Evolutionary conservation across 2,888 invertebrate species (phyloP).

Genomic region (Macrosiphum euphorbiae): DNA sequence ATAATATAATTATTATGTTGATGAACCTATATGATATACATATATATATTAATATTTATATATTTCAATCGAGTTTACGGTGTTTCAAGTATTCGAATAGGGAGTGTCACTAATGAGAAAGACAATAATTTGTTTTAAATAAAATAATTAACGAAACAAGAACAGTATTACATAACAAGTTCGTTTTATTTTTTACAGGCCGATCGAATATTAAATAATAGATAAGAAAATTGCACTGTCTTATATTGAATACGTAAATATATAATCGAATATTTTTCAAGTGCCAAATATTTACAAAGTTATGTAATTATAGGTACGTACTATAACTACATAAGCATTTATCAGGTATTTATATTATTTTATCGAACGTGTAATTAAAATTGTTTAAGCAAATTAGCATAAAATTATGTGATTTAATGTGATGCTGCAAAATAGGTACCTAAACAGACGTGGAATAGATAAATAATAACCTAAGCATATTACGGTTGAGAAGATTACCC

Average conservation of each 20-base stretch:
- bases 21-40: neutral
- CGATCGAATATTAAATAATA: slow-evolving; percentile 1
- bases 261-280: neutral
- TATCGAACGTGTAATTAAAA: neutral
- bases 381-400: neutral
- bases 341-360: neutral
- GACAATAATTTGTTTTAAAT: neutral
- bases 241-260: neutral
- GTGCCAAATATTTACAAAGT: neutral
- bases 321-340: neutral
- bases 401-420: neutral
- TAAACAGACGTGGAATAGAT: neutral
- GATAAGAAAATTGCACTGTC: slow-evolving; percentile 7
- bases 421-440: neutral
- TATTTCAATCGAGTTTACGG: neutral
- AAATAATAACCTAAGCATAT: neutral
- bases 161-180: neutral
- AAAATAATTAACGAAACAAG: neutral
- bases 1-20: neutral
- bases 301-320: neutral
- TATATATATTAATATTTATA: too few species aligned
- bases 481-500: neutral
- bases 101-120: neutral
- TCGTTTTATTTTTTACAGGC: neutral
- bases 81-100: neutral